Base-by-base conservation (phyloP, 2,888 invertebrate species). In the Chironomus tentans region DNA sequence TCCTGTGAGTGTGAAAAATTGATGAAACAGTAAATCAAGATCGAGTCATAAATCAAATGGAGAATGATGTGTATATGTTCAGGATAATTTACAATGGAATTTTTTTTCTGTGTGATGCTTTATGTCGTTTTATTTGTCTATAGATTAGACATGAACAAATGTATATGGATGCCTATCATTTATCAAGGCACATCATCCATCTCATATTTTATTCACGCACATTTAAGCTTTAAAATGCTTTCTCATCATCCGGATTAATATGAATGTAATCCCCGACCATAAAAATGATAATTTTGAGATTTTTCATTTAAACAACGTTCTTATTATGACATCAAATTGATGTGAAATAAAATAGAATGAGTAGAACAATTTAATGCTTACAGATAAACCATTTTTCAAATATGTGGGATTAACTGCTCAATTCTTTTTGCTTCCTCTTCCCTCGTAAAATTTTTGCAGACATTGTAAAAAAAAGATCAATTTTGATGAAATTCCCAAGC, bases 1-100 rank as follows among this genome's bases (percentile, higher is more conserved):
- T 77, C 87, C 88, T 82, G 79, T 28, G 13, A 48, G 18, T 15
- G n/a, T 6, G 13, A 61, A 56, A 50, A 28, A 38, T 15, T 22
- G 50, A 71, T 76, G 77, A 22, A 68, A 13, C 18, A 68, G 24
- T 22, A 48, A 28, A 72, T 47, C 47, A 48, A 21, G 10, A 68
- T 75, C 21, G 21, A 22, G 6, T 48, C 38, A 68, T 68, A 68
- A 47, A 72, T 56, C 71, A 47, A 56, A 56, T 56, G 18, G 56
- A 18, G n/a, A n/a, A 56, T 56, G 56, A 56, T 56, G 56, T 2
- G 18, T 28, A 6, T 28, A 50, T n/a, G n/a, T 50, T 48, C 15
- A 6, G 15, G 15, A 56, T 15, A 18, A 56, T 56, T 21, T 65
- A 10, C 28, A 28, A 28, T 65, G 22, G n/a, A n/a, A n/a, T 2